Evolutionary conservation across 2,888 invertebrate genomes (phyloP), one percentile per base, ranked within the genome.

Genomic region (Dioctria rufipes): DNA sequence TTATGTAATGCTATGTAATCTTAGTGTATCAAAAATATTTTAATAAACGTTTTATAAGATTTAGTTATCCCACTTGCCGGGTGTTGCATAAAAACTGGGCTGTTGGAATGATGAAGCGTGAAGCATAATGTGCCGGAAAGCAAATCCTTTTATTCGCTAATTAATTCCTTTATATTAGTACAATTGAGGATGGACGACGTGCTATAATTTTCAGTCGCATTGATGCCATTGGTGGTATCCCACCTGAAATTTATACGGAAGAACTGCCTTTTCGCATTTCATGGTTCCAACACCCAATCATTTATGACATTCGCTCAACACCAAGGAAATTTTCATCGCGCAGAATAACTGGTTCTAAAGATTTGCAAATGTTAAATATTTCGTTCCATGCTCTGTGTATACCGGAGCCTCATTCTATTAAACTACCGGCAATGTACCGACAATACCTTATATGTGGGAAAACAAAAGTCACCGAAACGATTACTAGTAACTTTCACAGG

Each of bases 281-380:
- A 40, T 99, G 99, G 99, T 97, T 99, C 90, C 98, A 99, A 86
- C 98, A 98, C 89, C 99, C 99, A 25, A 98, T 99, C 85, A 97
- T 99, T 86, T 99, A 98, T 89, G 99, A 99, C 88, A 99, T 99
- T 87, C 93, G 99, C 84, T 98, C 99, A n/a, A 92, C 97, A 85
- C 99, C 99, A 69, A 93, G 98, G 84, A 98, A 98, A 90, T 96
- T 99, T 86, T 95, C 97, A 4, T 98, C 98, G 1, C 98, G n/a
- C n/a, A n/a, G n/a, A n/a, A n/a, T 98, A 0, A 99, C 98, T 49
- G 99, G 98, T 80, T 97, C 97, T 25, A 98, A 98, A 90, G 99
- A 99, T 91, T 93, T 99, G 86, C 99, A 99, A 91, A 99, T 99
- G 98, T 98, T 99, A 3, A 99, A 99, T 87, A 99, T 99, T 88